phyloP scores from a whole-genome alignment of 2,797 vertebrate species.

The Scolopax bukidnonensis region DNA sequence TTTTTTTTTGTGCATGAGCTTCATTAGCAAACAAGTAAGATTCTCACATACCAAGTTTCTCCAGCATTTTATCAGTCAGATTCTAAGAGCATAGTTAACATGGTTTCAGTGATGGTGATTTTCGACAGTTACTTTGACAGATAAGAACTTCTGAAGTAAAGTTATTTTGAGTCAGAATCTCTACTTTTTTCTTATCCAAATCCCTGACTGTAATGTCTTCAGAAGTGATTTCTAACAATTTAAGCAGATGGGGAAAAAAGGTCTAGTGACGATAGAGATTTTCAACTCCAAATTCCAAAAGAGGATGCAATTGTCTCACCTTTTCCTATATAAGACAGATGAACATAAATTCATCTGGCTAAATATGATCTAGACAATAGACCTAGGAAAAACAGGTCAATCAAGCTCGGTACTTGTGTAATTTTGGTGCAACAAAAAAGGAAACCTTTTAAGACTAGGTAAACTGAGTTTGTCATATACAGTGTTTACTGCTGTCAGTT shows the following conservation, averaged over 20 bases:
- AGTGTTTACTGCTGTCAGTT: background rate
- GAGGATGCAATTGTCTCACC: background rate
- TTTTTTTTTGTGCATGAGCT: background rate
- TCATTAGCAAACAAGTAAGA: background rate
- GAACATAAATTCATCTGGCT: background rate
- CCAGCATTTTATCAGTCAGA: background rate
- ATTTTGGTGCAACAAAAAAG: background rate
- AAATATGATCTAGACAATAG: background rate
- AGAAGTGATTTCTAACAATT: background rate
- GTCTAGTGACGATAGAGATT: background rate
- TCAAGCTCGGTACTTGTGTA: background rate
- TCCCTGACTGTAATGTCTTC: background rate
- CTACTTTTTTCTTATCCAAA: background rate
- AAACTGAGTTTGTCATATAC: background rate
- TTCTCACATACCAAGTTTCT: background rate
- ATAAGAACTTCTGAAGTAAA: background rate
- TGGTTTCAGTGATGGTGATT: background rate
- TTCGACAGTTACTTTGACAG: background rate
- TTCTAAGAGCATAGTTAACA: background rate
- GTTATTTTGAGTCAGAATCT: background rate
- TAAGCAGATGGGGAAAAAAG: background rate
- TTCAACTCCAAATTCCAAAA: background rate
- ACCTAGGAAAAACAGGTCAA: background rate
- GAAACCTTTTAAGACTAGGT: background rate
- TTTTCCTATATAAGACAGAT: background rate